Percentiles rank a stretch among this genome's conserved stretches.
Evolutionary conservation across 2,113 vertebrate species (phyloP).

Genomic region (Megaceryle torquata): DNA sequence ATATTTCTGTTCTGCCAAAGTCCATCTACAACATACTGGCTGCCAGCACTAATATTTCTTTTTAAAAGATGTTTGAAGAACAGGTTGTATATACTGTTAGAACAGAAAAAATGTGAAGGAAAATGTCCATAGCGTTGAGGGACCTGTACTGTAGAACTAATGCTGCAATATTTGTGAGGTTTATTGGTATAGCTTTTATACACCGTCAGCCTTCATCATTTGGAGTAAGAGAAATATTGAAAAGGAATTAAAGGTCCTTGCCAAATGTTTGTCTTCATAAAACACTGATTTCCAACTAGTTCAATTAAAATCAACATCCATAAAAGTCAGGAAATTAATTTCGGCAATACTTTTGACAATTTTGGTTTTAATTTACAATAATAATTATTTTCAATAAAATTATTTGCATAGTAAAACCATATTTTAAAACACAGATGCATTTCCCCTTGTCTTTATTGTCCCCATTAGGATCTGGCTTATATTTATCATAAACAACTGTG

Average conservation of each 20-base stretch:
- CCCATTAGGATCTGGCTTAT: neutral
- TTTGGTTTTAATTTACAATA: neutral
- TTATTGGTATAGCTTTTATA: neutral
- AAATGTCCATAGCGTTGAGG: neutral
- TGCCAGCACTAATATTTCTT: constrained; percentile 24
- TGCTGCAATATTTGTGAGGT: neutral
- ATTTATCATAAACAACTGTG: neutral
- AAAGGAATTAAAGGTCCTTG: neutral
- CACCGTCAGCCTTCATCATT: neutral
- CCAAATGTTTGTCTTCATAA: neutral
- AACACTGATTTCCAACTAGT: neutral
- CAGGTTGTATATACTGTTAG: neutral
- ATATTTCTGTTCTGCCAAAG: neutral
- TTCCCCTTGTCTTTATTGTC: neutral
- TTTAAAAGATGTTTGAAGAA: neutral
- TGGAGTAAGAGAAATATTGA: neutral
- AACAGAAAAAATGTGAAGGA: neutral
- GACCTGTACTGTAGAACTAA: neutral
- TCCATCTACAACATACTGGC: neutral
- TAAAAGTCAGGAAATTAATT: neutral
- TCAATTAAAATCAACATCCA: neutral
- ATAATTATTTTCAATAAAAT: neutral
- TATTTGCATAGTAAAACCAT: neutral
- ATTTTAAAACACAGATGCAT: neutral
- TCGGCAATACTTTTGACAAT: neutral